A percentile compares a stretch with the other conserved stretches of the same genome.
These are phyloP conservation scores for Acleris emargana DNA, from an alignment of 2,888 invertebrate species.

Conservation along the genomic window DNA sequence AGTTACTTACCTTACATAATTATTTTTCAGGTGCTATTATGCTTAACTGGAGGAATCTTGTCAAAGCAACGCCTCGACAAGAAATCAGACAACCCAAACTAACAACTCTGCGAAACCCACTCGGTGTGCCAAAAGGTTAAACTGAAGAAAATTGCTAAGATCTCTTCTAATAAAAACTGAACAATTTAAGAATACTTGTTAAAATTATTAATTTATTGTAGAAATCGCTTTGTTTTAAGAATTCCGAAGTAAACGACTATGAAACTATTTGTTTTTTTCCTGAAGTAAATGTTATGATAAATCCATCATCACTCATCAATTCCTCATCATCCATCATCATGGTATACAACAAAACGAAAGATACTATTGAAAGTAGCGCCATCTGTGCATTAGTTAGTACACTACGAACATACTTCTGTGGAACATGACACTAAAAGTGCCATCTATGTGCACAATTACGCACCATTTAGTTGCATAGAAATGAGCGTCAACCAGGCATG, in stretches of 20 bases:
- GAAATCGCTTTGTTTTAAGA: conserved; percentile 41
- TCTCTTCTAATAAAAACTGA: conserved; percentile 25
- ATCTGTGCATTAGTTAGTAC: not conserved
- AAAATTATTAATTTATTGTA: conserved; percentile 42
- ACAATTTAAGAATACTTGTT: conserved; percentile 32
- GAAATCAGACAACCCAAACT: not conserved
- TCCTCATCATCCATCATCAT: too few relatives aligned
- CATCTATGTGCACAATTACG: too few relatives aligned
- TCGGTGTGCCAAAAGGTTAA: conserved; percentile 22
- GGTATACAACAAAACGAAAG: too few relatives aligned
- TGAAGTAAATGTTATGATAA: not conserved
- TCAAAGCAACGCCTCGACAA: conserved; percentile 1
- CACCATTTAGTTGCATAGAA: too few relatives aligned
- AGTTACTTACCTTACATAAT: too few relatives aligned
- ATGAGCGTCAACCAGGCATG: too few relatives aligned
- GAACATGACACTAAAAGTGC: too few relatives aligned
- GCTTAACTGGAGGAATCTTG: conserved; percentile 24
- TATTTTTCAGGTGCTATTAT: conserved; percentile 39
- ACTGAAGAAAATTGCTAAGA: conserved; percentile 20
- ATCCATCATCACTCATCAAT: too few relatives aligned
- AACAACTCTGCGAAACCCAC: not conserved
- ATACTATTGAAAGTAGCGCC: not conserved
- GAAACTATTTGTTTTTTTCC: conserved; percentile 25
- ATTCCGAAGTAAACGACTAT: conserved; percentile 33
- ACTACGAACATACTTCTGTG: not conserved